A percentile compares a stretch with the other conserved stretches of the same genome.
These are phyloP conservation scores for Chaetops frenatus DNA, from an alignment of 2,113 vertebrate species.

Conservation along the genomic window DNA sequence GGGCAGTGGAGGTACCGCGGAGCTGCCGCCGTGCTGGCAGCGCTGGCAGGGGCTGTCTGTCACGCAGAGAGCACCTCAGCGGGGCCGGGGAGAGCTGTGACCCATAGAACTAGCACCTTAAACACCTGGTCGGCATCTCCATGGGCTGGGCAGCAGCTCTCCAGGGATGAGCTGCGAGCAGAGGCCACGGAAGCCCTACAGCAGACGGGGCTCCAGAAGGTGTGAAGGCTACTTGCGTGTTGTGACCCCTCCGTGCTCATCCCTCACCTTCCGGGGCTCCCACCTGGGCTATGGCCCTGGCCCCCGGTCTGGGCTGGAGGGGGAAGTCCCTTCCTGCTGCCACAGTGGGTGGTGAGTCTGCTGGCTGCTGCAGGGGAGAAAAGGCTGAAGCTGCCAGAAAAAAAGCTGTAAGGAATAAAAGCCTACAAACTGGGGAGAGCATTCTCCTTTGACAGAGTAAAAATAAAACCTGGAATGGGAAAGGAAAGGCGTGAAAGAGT, in stretches of 20 bases:
- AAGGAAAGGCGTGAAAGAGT: slow-evolving; percentile 54
- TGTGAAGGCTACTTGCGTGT: accelerated
- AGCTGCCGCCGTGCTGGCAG: not conserved
- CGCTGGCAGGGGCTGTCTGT: not conserved
- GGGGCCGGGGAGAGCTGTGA: not conserved
- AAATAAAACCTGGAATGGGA: slow-evolving; percentile 54
- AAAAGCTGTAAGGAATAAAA: not conserved
- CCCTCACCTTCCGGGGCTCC: not conserved
- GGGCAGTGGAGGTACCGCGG: not conserved
- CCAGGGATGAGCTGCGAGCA: not conserved
- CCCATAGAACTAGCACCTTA: accelerated
- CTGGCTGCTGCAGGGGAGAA: not conserved
- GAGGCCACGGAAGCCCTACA: accelerated
- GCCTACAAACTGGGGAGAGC: not conserved
- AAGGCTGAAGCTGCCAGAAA: slow-evolving; percentile 1
- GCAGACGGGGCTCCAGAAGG: accelerated
- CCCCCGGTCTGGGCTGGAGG: accelerated
- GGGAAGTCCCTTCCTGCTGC: not conserved
- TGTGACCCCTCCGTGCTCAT: accelerated
- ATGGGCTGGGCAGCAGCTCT: not conserved
- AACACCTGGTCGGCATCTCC: accelerated
- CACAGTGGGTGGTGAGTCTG: not conserved
- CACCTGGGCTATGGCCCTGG: not conserved
- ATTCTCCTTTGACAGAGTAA: slow-evolving; percentile 52
- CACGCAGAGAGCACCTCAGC: not conserved